Base-by-base conservation (phyloP, 2,797 vertebrate genomes). In the Lutjanus argentimaculatus region DNA sequence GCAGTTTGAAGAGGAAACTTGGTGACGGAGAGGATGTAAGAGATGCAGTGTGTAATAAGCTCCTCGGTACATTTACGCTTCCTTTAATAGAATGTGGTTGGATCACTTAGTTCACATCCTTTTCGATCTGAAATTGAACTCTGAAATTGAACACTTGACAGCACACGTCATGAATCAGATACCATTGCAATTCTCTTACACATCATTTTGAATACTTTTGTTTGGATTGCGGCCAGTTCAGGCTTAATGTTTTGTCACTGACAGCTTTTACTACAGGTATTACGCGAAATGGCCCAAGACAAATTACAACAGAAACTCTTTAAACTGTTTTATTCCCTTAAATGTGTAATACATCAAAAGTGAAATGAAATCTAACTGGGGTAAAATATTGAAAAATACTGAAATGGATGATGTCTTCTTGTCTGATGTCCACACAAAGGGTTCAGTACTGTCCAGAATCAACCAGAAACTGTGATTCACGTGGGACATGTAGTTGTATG, bases 121-220 rank as follows among this genome's bases (percentile, higher is more conserved):
- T 74, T 85, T 85, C 76, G 7, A 56, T 84, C 74, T 19, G 77
- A 74, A 85, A 69, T 40, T 46, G 59, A 84, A 21, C 56, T 83
- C 71, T 67, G 67, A 73, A 79, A 84, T 36, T 15, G 68, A 80
- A 79, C 40, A 49, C 67, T 67, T 71, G 56, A 68, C 68, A 58
- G 55, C 22, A 12, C 49, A 42, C 46, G 45, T 66, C 59, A 56
- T 62, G 43, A 79, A 57, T 56, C 61, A 43, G 65, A 81, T 49
- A 62, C 61, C 17, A 0, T 3, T 22, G 40, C 46, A 64, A 1
- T 53, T 52, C 45, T 22, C 8, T 72, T 30, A 12, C n/a, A 51
- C 8, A 7, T 63, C 2, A 21, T 66, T 80, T 58, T 48, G 1
- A 71, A 73, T 63, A n/a, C 43, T 66, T 43, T 69, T 19, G 25